Percentiles rank a stretch among this genome's conserved stretches.
phyloP scores from a whole-genome alignment of 2,113 vertebrate species.

The Lepidothrix coronata region DNA sequence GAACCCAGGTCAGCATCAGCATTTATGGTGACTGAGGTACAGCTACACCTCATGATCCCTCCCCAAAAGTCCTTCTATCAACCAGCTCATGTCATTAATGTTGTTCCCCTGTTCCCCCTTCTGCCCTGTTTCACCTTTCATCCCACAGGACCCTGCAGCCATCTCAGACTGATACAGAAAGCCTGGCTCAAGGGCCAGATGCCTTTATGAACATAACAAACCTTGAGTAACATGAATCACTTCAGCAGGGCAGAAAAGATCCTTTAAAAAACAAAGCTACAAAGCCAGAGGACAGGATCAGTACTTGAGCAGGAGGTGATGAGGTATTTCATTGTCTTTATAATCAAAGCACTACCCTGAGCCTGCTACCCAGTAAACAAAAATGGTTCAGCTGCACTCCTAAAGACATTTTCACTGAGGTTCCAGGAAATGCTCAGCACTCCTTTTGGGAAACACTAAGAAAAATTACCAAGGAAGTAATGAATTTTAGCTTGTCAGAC shows the following conservation, averaged over 20 bases:
- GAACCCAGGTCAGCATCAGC: background rate
- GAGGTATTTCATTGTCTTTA: background rate
- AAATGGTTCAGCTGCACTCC: background rate
- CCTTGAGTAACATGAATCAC: background rate
- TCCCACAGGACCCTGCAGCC: background rate
- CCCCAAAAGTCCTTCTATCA: background rate
- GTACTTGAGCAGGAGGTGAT: background rate
- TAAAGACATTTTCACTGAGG: background rate
- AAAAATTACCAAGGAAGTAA: background rate
- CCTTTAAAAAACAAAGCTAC: background rate
- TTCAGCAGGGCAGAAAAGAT: background rate
- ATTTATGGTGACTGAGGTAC: background rate
- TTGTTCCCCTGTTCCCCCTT: background rate
- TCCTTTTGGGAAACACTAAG: background rate
- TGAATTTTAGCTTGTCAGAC: background rate
- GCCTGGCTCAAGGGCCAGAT: background rate
- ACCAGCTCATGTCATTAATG: background rate
- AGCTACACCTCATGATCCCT: background rate
- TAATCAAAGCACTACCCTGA: background rate
- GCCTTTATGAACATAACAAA: background rate
- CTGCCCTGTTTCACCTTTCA: background rate
- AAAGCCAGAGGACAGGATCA: background rate
- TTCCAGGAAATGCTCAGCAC: background rate
- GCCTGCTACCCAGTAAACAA: background rate
- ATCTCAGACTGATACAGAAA: background rate